These are phyloP conservation scores for Silurus lanzhouensis DNA, from an alignment of 2,797 vertebrate genomes.

Conservation along the genomic window DNA sequence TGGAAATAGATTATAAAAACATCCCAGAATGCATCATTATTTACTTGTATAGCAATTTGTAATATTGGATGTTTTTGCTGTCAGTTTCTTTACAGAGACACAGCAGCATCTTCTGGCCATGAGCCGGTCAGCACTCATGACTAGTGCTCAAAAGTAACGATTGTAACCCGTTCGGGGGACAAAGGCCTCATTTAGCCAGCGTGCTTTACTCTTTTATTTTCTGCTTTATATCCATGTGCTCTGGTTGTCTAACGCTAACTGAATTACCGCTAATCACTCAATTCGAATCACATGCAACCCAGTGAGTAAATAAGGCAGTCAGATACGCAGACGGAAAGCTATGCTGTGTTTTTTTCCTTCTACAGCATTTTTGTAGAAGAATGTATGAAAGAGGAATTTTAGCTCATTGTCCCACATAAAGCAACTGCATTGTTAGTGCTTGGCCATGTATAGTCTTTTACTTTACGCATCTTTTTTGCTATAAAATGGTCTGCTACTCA, in stretches of 20 bases:
- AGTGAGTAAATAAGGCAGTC: constrained; percentile 62
- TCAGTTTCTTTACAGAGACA: not conserved
- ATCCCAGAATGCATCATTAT: not conserved
- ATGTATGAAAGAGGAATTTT: constrained; percentile 42
- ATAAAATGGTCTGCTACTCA: constrained; percentile 38
- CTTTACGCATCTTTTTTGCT: not conserved
- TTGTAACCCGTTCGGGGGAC: constrained; percentile 48
- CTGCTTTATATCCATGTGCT: constrained; percentile 63
- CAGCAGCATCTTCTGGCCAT: constrained; percentile 50
- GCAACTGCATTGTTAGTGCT: constrained; percentile 24
- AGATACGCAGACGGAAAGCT: constrained; percentile 50
- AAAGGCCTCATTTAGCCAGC: constrained; percentile 64
- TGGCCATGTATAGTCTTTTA: constrained; percentile 12
- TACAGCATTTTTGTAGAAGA: constrained; percentile 41
- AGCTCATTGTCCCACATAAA: constrained; percentile 50
- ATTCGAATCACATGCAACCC: constrained; percentile 78
- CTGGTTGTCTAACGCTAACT: constrained; percentile 68
- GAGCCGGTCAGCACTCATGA: constrained; percentile 66
- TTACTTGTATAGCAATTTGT: not conserved
- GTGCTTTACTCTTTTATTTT: constrained; percentile 67
- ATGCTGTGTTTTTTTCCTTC: constrained; percentile 49
- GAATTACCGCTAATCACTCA: constrained; percentile 75
- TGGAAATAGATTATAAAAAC: not conserved
- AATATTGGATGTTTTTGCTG: not conserved
- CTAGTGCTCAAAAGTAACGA: constrained; percentile 61